These are phyloP conservation scores for Oxytorus armatus DNA, from an alignment of 2,888 invertebrate species.

Conservation along the genomic window DNA sequence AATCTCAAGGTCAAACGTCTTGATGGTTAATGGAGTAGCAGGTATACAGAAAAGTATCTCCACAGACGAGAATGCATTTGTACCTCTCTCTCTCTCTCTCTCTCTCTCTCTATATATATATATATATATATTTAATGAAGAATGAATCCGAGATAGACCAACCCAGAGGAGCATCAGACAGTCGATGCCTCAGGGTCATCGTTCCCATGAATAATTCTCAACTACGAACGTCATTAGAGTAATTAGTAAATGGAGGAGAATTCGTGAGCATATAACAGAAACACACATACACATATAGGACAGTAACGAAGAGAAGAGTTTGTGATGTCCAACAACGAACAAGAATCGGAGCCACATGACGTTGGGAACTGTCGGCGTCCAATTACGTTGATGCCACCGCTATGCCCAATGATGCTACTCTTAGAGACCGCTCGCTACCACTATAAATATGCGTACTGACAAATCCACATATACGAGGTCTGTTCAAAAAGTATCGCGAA, in stretches of 20 bases:
- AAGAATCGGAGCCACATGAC: constrained; percentile 28
- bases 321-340: constrained; percentile 53
- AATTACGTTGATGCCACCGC: constrained; percentile 70
- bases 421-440: constrained; percentile 59
- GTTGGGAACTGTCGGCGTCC: constrained; percentile 68
- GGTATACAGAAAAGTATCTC: constrained; percentile 35
- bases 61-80: constrained; percentile 29
- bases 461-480: constrained; percentile 46
- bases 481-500: too few species aligned
- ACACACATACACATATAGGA: background rate
- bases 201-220: constrained; percentile 71
- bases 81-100: too few species aligned
- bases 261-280: constrained; percentile 22
- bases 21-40: constrained; percentile 63
- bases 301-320: constrained; percentile 32
- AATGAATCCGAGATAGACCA: constrained; percentile 49
- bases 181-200: constrained; percentile 61
- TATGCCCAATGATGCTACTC: constrained; percentile 64
- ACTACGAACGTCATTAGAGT: constrained; percentile 74
- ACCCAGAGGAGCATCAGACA: constrained; percentile 16
- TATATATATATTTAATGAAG: constrained; percentile 32
- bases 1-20: constrained; percentile 53
- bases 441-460: constrained; percentile 50
- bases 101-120: too few species aligned
- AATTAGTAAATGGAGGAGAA: constrained; percentile 74